phyloP scores from a whole-genome alignment of 2,797 vertebrate species.

The Parauchenoglanis ngamensis region DNA sequence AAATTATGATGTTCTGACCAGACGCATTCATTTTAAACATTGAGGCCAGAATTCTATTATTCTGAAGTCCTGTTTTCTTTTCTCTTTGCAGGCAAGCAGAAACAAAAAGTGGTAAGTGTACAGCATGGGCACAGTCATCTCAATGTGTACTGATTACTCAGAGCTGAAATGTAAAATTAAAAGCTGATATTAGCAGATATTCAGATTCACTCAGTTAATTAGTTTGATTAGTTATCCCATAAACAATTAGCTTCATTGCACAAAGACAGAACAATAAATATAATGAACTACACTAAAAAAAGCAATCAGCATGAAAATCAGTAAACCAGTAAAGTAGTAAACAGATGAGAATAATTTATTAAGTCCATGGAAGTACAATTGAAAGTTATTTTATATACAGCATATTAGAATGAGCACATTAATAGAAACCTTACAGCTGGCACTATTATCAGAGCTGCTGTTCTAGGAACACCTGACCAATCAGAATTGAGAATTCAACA shows the following conservation, averaged over 20 bases:
- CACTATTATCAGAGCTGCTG: not conserved
- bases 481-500: not conserved
- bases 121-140: conserved; percentile 10
- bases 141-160: not conserved
- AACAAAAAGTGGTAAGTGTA: conserved; percentile 98
- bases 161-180: not conserved
- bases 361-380: not conserved
- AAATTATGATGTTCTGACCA: conserved; percentile 39
- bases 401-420: too few species aligned
- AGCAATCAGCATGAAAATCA: not conserved
- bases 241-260: not conserved
- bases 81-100: conserved; percentile 95
- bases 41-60: conserved; percentile 32
- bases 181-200: not conserved
- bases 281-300: not conserved
- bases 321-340: not conserved
- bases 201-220: not conserved
- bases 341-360: not conserved
- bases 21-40: conserved; percentile 39
- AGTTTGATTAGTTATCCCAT: not conserved
- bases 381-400: too few species aligned
- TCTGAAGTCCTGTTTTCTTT: conserved; percentile 74
- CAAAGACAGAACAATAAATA: not conserved
- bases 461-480: not conserved
- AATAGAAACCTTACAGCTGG: not conserved